A percentile compares a stretch with the other conserved stretches of the same genome.
Conservation (phyloP, 2,113 vertebrate species). For the Calonectris borealis region DNA sequence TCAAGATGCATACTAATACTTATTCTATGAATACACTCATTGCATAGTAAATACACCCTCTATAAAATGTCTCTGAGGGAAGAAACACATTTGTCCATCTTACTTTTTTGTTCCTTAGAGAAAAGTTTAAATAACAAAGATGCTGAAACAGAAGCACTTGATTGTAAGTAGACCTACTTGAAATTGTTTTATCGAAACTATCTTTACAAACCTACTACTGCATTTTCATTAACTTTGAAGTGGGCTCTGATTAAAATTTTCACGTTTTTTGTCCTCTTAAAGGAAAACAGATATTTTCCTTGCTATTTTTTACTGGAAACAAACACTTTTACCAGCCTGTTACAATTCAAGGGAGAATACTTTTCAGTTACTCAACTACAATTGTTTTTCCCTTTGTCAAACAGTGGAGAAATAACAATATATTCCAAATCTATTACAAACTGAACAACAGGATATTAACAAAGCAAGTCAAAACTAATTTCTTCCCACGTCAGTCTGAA, state of each 20-base stretch:
- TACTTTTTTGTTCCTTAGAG: neutral
- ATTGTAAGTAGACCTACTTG: neutral
- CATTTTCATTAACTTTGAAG: neutral
- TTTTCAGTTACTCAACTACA: neutral
- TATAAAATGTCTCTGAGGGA: neutral
- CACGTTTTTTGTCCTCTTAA: neutral
- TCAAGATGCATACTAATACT: neutral
- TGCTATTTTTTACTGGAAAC: neutral
- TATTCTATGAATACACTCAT: neutral
- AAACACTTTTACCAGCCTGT: neutral
- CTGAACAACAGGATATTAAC: slow-evolving; percentile 63
- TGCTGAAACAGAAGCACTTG: neutral
- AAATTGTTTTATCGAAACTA: neutral
- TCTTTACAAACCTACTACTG: neutral
- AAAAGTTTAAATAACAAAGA: neutral
- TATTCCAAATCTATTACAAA: slow-evolving; percentile 52
- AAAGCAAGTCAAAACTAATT: slow-evolving; percentile 73
- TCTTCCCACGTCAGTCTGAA: slow-evolving; percentile 64
- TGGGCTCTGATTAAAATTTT: neutral
- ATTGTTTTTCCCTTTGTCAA: neutral
- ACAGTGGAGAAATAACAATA: slow-evolving; percentile 7
- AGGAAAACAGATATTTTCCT: neutral
- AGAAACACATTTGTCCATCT: neutral
- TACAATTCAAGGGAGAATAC: slow-evolving; percentile 12
- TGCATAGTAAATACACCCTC: neutral